Base-by-base conservation (phyloP, 2,888 invertebrate genomes). In the Athalia cordata region DNA sequence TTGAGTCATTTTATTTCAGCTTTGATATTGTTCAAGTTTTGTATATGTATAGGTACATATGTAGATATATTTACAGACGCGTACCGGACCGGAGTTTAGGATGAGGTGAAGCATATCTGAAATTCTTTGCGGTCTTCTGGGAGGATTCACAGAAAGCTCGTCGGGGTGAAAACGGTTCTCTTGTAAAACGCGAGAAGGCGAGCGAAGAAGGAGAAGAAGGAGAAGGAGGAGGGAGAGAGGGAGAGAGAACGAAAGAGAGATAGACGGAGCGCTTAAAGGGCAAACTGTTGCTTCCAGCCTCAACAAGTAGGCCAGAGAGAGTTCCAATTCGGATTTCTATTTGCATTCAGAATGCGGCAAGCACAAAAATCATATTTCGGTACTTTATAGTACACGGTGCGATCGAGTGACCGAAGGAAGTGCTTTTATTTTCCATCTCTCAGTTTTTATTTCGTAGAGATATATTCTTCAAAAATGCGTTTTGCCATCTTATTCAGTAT, bases 271-370 rank as follows among this genome's bases (percentile, higher is more conserved):
- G 79, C 82, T 84, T 85, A 84, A 87, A 86, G 85, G 85, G 87
- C 88, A 88, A 89, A 89, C 89, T 89, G 89, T 89, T 89, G 89
- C 89, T 89, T 87, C 89, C 81, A 80, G 86, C 85, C 86, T 86
- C 88, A 88, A 89, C 89, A 89, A 89, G 89, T 88, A 86, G 88
- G 79, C 79, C 80, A 81, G 43, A 13, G 52, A 68, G 75, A 75
- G 43, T 75, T 29, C 68, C 76, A 52, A 77, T 65, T 66, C 49
- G 57, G 55, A 9, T 29, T 75, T 61, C 62, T 75, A 75, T 75
- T 75, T 75, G 50, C 75, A 62, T 75, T 75, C 62, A 52, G 50
- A 15, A 75, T 29, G 29, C 29, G 29, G 29, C 49, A 15, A 29
- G 59, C 15, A 47, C 59, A 47, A 72, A 72, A 72, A 59, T 59